Conservation (phyloP, 1,140 invertebrate genomes). For the Sweltsa coloradensis region DNA sequence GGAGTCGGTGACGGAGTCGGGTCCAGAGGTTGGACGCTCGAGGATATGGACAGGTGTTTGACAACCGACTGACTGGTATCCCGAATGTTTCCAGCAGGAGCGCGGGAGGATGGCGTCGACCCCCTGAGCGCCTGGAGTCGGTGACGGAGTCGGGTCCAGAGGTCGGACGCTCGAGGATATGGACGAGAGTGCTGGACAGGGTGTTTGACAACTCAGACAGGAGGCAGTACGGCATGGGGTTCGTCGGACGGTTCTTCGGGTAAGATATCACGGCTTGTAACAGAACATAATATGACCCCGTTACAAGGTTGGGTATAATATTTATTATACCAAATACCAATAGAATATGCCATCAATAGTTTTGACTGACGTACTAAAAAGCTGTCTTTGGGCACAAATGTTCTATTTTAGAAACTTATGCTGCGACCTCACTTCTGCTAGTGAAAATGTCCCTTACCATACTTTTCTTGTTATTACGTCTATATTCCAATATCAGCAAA, state of each 20-base stretch:
- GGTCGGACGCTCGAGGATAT: constrained; percentile 47
- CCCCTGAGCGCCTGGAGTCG: constrained; percentile 21
- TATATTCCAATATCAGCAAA: no score
- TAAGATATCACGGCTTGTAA: constrained; percentile 26
- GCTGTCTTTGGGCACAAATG: no score
- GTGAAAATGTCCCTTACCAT: no score
- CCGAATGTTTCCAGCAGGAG: no score
- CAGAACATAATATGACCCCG: no score
- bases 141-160: constrained; percentile 23
- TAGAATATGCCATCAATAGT: no score
- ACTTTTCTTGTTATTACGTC: no score
- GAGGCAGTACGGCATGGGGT: constrained; percentile 71
- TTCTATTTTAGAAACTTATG: no score
- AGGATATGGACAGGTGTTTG: constrained; percentile 43
- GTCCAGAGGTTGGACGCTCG: constrained; percentile 36
- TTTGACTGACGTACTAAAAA: no score
- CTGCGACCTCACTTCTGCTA: no score
- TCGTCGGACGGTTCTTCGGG: constrained; percentile 67
- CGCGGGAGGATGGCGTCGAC: constrained; percentile 27
- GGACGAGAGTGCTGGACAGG: constrained; percentile 49
- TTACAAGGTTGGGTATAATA: no score
- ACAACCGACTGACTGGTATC: constrained; percentile 14
- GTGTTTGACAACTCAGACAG: constrained; percentile 70
- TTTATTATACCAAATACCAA: no score
- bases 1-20: constrained; percentile 11